These are phyloP conservation scores for Parazoanthus darwini DNA, from an alignment of 92 coral and sea anemone genomes.

Conservation along the genomic window DNA sequence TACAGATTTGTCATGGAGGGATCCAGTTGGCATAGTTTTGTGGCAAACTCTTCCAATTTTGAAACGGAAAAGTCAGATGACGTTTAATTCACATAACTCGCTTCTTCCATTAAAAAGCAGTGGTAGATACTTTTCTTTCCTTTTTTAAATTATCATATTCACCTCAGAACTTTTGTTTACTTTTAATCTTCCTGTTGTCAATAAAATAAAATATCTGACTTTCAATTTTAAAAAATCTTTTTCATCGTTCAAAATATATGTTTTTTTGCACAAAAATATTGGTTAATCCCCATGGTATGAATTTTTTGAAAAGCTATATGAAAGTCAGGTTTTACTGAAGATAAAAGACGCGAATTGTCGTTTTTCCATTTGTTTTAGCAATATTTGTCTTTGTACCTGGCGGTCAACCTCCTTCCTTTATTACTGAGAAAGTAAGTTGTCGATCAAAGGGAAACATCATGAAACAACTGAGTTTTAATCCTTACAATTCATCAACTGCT, in stretches of 20 bases:
- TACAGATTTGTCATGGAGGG: not conserved
- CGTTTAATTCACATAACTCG: not conserved
- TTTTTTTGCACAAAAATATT: not conserved
- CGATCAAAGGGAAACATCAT: not conserved
- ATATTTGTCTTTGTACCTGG: not conserved
- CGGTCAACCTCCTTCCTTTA: not conserved
- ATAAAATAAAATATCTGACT: slow-evolving; percentile 1
- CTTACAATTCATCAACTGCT: too few species aligned
- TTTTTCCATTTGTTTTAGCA: not conserved
- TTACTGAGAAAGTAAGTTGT: not conserved
- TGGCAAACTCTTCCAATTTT: not conserved
- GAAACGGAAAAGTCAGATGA: not conserved
- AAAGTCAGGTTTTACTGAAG: not conserved
- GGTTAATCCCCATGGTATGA: too few species aligned
- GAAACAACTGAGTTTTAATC: not conserved
- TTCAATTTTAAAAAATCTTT: not conserved
- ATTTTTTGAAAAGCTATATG: too few species aligned
- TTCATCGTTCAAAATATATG: not conserved
- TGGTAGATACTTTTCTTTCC: not conserved
- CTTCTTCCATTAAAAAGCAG: not conserved
- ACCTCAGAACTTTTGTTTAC: not conserved
- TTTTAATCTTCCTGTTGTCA: not conserved
- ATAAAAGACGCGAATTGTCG: too few species aligned
- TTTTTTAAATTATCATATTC: not conserved
- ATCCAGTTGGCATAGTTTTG: not conserved